phyloP scores from a whole-genome alignment of 2,797 vertebrate genomes.

The Aplochiton taeniatus region DNA sequence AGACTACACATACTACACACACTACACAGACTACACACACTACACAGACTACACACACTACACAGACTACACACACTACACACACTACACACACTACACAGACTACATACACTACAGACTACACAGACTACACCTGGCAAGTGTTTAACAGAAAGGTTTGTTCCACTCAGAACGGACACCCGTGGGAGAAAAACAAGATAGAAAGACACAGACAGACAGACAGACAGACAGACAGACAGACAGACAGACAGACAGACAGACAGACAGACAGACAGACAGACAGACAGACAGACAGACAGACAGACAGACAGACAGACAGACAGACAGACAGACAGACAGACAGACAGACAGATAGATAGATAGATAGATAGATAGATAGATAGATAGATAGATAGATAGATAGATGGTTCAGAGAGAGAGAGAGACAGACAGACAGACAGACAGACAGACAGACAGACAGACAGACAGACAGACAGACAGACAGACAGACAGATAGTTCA shows the following conservation, averaged over 20 bases:
- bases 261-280: neutral
- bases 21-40: too few species aligned
- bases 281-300: neutral
- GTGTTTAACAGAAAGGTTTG: constrained; percentile 21
- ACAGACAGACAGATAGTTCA: neutral
- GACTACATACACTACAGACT: too few species aligned
- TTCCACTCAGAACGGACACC: constrained; percentile 6
- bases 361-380: neutral
- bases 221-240: constrained; percentile 1
- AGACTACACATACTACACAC: too few species aligned
- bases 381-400: neutral
- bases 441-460: neutral
- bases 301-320: neutral
- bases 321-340: neutral
- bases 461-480: neutral
- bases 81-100: too few species aligned
- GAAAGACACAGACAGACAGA: neutral
- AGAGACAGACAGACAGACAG: neutral
- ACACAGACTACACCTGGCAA: too few species aligned
- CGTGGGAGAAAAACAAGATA: neutral
- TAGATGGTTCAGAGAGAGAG: constrained; percentile 16
- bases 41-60: too few species aligned
- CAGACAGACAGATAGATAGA: neutral
- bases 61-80: too few species aligned
- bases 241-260: constrained; percentile 4